These are phyloP conservation scores for Pipra filicauda DNA, from an alignment of 2,113 vertebrate genomes.

Conservation along the genomic window DNA sequence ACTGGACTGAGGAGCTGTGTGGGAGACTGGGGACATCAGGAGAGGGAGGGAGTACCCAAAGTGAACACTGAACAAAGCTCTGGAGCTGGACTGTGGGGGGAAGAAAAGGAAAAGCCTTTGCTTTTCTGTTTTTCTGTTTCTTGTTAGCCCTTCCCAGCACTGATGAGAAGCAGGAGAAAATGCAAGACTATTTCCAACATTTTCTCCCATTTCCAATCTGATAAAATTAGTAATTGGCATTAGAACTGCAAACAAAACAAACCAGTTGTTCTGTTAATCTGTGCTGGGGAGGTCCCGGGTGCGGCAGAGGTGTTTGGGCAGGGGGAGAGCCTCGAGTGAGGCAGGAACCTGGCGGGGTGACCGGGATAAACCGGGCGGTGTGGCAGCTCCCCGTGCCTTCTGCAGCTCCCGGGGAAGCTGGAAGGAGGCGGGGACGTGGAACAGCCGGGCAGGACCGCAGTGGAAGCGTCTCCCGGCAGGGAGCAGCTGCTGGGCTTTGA, in stretches of 20 bases:
- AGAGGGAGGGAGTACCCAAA: neutral
- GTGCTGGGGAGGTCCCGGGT: neutral
- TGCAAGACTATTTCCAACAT: neutral
- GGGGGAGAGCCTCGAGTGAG: neutral
- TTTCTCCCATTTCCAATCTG: neutral
- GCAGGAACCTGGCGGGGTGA: neutral
- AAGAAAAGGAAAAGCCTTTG: neutral
- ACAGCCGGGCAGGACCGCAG: neutral
- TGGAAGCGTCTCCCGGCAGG: neutral
- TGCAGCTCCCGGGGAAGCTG: neutral
- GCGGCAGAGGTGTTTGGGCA: neutral
- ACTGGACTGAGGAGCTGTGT: neutral
- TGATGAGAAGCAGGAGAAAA: neutral
- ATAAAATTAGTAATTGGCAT: neutral
- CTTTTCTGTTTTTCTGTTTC: neutral
- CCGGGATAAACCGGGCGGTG: accelerated
- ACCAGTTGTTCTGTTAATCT: neutral
- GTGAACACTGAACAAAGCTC: neutral
- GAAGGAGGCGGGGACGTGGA: neutral
- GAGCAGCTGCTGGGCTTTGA: neutral
- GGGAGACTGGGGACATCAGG: neutral
- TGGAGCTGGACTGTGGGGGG: neutral
- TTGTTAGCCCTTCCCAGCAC: neutral
- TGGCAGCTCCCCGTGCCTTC: neutral
- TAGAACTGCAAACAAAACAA: neutral